These are phyloP conservation scores for Talpa occidentalis DNA, from an alignment of 2,113 vertebrate species.

Conservation along the genomic window DNA sequence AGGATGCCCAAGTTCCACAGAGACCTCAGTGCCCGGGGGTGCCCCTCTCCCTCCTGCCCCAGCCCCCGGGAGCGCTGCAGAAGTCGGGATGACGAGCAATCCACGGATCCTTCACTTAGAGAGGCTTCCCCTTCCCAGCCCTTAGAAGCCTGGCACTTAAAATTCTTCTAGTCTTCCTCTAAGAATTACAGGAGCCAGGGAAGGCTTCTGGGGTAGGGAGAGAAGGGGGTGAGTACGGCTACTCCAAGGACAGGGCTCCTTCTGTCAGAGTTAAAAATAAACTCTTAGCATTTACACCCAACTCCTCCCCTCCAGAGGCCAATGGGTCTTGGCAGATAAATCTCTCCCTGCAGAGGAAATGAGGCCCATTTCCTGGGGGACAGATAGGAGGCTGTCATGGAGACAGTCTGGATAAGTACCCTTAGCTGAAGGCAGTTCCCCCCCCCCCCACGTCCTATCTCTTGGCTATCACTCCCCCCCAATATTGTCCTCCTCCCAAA, in stretches of 20 bases:
- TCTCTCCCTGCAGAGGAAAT: conserved; percentile 34
- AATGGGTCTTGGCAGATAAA: conserved; percentile 47
- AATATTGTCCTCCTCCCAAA: not conserved
- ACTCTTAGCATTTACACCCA: conserved; percentile 66
- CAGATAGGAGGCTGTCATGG: not conserved
- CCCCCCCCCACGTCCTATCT: not conserved
- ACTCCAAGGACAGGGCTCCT: conserved; percentile 68
- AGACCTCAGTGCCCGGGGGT: not conserved
- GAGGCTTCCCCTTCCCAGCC: not conserved
- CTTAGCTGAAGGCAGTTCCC: not conserved
- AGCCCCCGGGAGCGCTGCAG: not conserved
- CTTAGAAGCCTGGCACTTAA: not conserved
- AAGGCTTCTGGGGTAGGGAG: not conserved
- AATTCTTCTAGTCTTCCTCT: not conserved
- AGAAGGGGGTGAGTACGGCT: not conserved
- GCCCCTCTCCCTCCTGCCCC: not conserved
- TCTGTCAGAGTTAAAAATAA: conserved; percentile 79
- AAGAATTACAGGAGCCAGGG: conserved; percentile 7
- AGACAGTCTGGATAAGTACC: not conserved
- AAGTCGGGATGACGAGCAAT: not conserved
- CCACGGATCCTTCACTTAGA: not conserved
- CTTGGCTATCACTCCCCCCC: not conserved
- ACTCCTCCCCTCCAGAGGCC: conserved; percentile 63
- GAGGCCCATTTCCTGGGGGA: not conserved
- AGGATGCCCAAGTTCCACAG: conserved; percentile 44